Conservation (phyloP, 2,888 invertebrate genomes). For the Epirrita christyi region DNA sequence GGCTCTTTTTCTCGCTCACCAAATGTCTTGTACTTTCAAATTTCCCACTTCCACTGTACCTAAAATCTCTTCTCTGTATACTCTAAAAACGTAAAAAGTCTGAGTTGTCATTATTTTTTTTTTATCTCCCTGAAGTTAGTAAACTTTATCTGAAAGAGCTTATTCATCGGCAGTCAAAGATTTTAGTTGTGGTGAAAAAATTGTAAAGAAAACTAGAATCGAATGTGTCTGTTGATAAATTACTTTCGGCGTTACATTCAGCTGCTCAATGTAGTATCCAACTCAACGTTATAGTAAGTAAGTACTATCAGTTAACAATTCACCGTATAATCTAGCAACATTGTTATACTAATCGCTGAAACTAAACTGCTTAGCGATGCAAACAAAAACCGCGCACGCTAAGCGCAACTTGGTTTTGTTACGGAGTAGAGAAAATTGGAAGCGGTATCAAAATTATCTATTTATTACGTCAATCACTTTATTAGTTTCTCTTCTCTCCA, state of each 20-base stretch:
- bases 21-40: too few relatives aligned
- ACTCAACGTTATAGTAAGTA: background rate
- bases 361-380: conserved; percentile 27
- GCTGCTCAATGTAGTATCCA: background rate
- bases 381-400: conserved; percentile 28
- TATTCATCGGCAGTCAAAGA: too few relatives aligned
- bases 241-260: background rate
- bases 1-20: too few relatives aligned
- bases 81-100: too few relatives aligned
- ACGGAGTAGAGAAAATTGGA: background rate
- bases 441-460: background rate
- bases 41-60: too few relatives aligned
- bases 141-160: too few relatives aligned
- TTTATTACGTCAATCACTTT: too few relatives aligned
- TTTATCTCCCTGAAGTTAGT: too few relatives aligned
- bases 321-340: conserved; percentile 10
- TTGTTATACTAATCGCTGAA: conserved; percentile 26
- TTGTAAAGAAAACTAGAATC: background rate
- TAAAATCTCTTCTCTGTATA: too few relatives aligned
- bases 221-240: background rate
- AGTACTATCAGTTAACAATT: background rate
- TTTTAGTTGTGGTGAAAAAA: too few relatives aligned
- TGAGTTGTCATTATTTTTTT: too few relatives aligned
- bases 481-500: too few relatives aligned
- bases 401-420: conserved; percentile 15